Evolutionary conservation across 2,888 invertebrate genomes (phyloP).

Genomic region (Epinotia nisella): DNA sequence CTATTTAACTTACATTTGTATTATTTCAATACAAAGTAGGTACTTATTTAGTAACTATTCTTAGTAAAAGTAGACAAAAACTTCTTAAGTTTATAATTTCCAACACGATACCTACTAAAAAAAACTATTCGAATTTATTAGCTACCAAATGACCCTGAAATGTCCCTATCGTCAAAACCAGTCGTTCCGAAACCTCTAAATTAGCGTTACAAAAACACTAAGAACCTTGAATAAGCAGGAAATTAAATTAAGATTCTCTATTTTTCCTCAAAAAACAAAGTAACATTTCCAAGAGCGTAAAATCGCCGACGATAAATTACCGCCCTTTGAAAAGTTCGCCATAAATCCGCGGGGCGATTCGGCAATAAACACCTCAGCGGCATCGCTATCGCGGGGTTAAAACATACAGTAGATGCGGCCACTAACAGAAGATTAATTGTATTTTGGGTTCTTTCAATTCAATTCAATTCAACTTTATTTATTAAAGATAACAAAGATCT

Average conservation of each 20-base stretch:
- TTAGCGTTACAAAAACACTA: not conserved
- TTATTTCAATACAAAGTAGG: no score
- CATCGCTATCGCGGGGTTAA: constrained; percentile 8
- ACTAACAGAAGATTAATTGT: not conserved
- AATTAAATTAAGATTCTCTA: constrained; percentile 8
- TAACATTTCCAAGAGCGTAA: constrained; percentile 9
- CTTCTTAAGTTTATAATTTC: no score
- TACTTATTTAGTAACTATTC: no score
- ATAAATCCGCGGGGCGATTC: constrained; percentile 6
- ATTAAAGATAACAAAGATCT: no score
- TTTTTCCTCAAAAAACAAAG: constrained; percentile 4
- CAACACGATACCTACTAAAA: no score
- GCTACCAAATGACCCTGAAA: not conserved
- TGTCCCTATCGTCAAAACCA: not conserved
- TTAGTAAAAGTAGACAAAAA: no score
- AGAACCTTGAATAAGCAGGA: not conserved
- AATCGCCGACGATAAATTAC: constrained; percentile 10
- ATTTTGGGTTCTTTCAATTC: no score
- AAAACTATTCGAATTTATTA: not conserved
- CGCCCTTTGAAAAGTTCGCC: constrained; percentile 19
- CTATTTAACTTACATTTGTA: no score
- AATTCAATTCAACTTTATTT: no score
- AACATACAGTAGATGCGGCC: not conserved
- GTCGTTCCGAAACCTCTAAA: not conserved
- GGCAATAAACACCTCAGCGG: constrained; percentile 15